Conservation (phyloP, 2,113 vertebrate genomes). For the Leptobrachium leishanense region DNA sequence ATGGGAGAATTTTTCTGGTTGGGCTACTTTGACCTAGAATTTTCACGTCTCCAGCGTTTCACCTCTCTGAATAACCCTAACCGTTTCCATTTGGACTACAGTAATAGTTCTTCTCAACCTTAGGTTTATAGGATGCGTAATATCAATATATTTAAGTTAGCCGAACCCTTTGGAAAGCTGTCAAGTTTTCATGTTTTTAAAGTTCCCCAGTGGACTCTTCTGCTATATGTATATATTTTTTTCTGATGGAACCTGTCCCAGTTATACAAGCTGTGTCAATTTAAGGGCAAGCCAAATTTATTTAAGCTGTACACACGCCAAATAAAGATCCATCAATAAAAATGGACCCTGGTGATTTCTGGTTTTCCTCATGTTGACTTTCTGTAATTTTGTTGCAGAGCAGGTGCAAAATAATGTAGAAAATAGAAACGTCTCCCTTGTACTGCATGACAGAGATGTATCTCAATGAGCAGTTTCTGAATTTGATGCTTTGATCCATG, state of each 20-base stretch:
- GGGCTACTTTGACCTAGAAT: no score
- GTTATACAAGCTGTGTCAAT: slow-evolving; percentile 7
- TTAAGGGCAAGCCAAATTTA: not conserved
- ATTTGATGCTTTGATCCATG: not conserved
- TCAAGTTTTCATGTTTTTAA: not conserved
- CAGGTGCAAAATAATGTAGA: slow-evolving; percentile 25
- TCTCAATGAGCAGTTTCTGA: not conserved
- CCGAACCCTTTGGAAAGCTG: no score
- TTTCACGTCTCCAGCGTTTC: no score
- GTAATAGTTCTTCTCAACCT: no score
- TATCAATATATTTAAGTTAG: no score
- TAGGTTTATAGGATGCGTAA: no score
- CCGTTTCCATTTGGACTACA: no score
- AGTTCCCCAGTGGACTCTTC: slow-evolving; percentile 5
- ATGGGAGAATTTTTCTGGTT: no score
- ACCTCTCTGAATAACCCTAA: no score
- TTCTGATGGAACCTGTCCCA: slow-evolving; percentile 24
- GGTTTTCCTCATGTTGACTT: slow-evolving; percentile 11
- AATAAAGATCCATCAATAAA: slow-evolving; percentile 5
- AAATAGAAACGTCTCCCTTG: not conserved
- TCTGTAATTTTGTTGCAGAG: slow-evolving; percentile 12
- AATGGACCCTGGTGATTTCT: slow-evolving; percentile 7
- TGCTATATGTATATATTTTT: slow-evolving; percentile 1
- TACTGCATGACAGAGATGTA: no score
- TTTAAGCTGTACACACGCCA: slow-evolving; percentile 12